Conservation (phyloP, 2,797 vertebrate species). For the Prionace glauca region DNA sequence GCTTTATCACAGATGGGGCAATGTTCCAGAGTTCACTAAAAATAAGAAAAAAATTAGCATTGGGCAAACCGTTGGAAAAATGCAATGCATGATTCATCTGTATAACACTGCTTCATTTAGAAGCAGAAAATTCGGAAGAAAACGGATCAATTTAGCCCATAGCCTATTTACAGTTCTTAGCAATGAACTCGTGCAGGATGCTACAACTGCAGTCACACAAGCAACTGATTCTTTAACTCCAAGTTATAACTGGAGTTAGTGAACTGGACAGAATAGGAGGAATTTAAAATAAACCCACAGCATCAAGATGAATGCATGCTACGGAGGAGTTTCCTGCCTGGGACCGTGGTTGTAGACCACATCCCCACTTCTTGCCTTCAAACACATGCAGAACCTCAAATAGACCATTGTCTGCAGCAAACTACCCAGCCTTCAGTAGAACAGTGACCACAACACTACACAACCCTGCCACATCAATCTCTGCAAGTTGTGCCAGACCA, state of each 20-base stretch:
- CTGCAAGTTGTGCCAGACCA: no score
- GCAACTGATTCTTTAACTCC: not conserved
- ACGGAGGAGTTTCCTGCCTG: not conserved
- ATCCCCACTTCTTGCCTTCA: no score
- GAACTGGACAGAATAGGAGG: not conserved
- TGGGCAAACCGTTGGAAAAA: not conserved
- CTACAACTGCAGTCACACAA: not conserved
- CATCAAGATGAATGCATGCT: not conserved
- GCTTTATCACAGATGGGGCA: not conserved
- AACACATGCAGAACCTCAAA: no score
- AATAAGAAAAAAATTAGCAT: not conserved
- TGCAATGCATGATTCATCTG: not conserved
- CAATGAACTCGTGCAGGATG: not conserved
- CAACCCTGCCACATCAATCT: no score
- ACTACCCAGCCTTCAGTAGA: no score
- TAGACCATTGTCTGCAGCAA: no score
- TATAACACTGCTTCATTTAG: not conserved
- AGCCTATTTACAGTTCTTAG: not conserved
- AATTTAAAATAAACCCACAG: not conserved
- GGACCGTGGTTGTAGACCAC: not conserved
- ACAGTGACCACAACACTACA: no score
- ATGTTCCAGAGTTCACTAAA: not conserved
- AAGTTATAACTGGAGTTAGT: not conserved
- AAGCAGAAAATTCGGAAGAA: not conserved
- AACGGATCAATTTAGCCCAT: not conserved